Base-by-base conservation (phyloP, 2,888 invertebrate species). In the Liopterus haemorrhoidalis region DNA sequence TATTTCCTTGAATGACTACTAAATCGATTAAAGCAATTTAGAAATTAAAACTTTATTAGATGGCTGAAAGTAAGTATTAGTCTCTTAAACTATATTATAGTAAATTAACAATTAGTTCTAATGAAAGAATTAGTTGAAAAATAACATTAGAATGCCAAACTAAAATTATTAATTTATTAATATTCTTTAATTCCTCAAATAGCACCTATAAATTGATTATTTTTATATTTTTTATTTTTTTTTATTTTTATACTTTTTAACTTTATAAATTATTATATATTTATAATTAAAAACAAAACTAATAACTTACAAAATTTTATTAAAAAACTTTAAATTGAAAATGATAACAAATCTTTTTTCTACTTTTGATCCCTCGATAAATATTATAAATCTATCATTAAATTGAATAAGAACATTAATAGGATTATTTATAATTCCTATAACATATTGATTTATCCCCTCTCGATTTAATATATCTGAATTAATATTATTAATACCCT, bases 161-260 rank as follows among this genome's bases (percentile, higher is more conserved):
- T 77, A 73, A 77, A 78, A 74, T 77, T 70, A 74, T 74, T 73
- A 71, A 59, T 41, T 22, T 54, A 48, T 36, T 69, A 72, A 72
- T 77, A 77, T 74, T 75, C 74, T 76, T 79, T 75, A 66, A 79
- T 81, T 0, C 80, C 80, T 44, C 81, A 81, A 76, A 79, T 81
- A 78, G 72, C 74, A 24, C 79, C 80, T 4, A 68, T 80, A 65
- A 72, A 70, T 52, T 76, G 74, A 72, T 54, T 70, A 55, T 53
- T 51, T 21, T 56, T 71, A 61, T 68, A 66, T 59, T 46, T 70
- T 50, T 50, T 65, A 40, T 69, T 70, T 59, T 58, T 56, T 45
- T 31, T 61, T 38, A 64, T 68, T 56, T 71, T 74, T 62, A 57
- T 74, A 52, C 54, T 73, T 57, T 70, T 75, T 66, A 72, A 70